Conservation (phyloP, 1,140 invertebrate genomes). For the Globodera rostochiensis region DNA sequence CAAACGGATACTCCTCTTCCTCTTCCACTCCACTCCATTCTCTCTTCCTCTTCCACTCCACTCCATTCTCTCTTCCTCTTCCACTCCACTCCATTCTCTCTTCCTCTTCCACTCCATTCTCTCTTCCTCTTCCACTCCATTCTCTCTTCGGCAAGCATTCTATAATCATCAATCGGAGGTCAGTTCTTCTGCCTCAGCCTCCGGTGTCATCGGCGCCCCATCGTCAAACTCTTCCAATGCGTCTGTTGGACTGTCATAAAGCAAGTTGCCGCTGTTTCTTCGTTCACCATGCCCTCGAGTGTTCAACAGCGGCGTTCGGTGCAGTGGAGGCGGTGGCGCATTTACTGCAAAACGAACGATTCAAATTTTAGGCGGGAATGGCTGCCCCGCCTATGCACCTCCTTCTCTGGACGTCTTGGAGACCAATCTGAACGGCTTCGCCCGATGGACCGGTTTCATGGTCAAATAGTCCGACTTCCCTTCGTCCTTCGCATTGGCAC, state of each 20-base stretch:
- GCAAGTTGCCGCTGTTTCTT: background rate
- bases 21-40: background rate
- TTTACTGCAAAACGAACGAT: background rate
- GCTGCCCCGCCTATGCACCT: background rate
- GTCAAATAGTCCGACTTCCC: conserved; percentile 43
- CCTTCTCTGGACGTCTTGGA: background rate
- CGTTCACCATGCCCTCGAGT: background rate
- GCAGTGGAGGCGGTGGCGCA: background rate
- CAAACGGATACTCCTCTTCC: background rate
- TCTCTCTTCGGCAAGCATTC: background rate
- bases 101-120: background rate
- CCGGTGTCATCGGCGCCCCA: background rate
- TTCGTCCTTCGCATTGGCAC: background rate
- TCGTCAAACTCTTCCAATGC: background rate
- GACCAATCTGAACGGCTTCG: conserved; percentile 33
- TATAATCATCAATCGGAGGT: no score
- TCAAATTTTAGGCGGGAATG: background rate
- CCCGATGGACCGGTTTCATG: conserved; percentile 50
- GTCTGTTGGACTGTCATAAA: background rate
- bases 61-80: no score
- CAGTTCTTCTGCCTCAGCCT: no score
- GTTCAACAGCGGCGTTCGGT: background rate
- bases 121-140: background rate
- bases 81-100: background rate
- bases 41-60: no score